Evolutionary conservation across 2,113 vertebrate species (phyloP), one percentile per base, ranked within the genome.

Genomic region (Sturnira hondurensis): DNA sequence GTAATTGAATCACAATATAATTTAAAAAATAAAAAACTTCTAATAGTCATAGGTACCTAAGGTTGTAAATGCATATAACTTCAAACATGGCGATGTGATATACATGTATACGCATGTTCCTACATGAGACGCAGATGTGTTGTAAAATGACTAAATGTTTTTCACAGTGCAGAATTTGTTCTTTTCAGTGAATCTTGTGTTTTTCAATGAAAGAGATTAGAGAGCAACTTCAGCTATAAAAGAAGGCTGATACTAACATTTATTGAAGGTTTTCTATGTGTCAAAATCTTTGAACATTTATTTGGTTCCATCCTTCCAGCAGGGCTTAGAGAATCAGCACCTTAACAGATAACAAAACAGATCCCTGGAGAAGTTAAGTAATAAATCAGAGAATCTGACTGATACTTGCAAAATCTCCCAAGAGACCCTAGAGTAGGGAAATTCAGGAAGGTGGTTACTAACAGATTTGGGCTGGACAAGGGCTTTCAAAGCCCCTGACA

Each of bases 11-110:
- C 2, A 10, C 8, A 10, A 3, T 58, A 58, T 24, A 58, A 58
- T 58, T 58, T 9, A 24, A 58, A 10, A 58, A 58, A 56, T 56
- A 56, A 56, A 24, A 86, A 90, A 63, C 28, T 68, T 70, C 5
- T 80, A 19, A 47, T 61, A 87, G 26, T 47, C 54, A 47, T 45
- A n/a, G 84, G 31, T 43, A 52, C 56, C 52, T 89, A 81, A 61
- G 95, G 73, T 85, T 94, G 91, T 61, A 0, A 86, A 86, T 94
- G 1, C 54, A 73, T 91, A 20, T 67, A 77, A 88, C 77, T 95
- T 93, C 85, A 95, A 93, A 77, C 85, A 96, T 94, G 97, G 94
- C 31, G 13, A 43, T 80, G 70, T 68, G 61, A 58, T 91, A 41
- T 33, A 17, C 28, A 92, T 76, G 41, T 61, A 90, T 93, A 70